Evolutionary conservation across 2,797 vertebrate species (phyloP), one percentile per base, ranked within the genome.

Genomic region (Sebastes steindachneri): DNA sequence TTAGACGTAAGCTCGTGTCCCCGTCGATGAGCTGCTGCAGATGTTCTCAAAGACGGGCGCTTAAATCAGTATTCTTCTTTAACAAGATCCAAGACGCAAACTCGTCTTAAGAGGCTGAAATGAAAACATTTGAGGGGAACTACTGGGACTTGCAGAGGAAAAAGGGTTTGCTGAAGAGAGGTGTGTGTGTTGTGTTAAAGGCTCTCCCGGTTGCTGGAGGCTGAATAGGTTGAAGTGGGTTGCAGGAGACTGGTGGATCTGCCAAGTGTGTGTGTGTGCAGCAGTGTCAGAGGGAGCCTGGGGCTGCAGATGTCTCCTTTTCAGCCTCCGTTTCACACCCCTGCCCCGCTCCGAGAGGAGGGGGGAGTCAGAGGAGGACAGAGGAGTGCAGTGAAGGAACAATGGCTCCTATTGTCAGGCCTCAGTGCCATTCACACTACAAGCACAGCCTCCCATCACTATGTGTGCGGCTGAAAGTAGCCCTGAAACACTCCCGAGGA

Each of bases 381-480:
- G 75, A 60, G 28, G 72, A 73, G 77, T 12, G 58, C 60, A 80
- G 75, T 15, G 58, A 60, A 21, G 75, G 55, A 88, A 95, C 90
- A 95, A 90, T 91, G 89, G 76, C 71, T n/a, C 59, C 84, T 87
- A 79, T 95, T 96, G 93, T 95, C 10, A 23, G 80, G 35, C 73
- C 69, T 71, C 7, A 1, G 87, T 73, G 75, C 75, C 79, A 71
- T 86, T 91, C 87, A 84, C 75, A 85, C 37, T 41, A 62, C 57
- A 63, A 51, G 87, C 65, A 2, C 79, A 77, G 84, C 80, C 88
- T 92, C 73, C 73, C 84, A 53, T 86, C 79, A 58, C 65, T 79
- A 11, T 88, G 72, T 69, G 73, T 55, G 66, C 19, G 8, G 41
- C 80, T 74, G 57, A 71, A 45, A 51, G 84, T 68, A 29, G 72